A percentile compares a stretch with the other conserved stretches of the same genome.
phyloP scores from a whole-genome alignment of 2,113 vertebrate genomes.

The human (Homo sapiens) region GRCh38 chr2:168627001-168627500 shows the following conservation, averaged over 20 bases:
- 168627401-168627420: not conserved
- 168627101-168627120: not conserved
- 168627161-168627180: slow-evolving; percentile 7
- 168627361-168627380: slow-evolving; percentile 23
- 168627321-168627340: slow-evolving; percentile 32
- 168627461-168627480: not conserved
- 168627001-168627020: not conserved
- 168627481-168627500: not conserved
- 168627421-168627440: not conserved
- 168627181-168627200: not conserved
- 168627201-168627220: slow-evolving; percentile 38
- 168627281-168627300: not conserved
- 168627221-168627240: slow-evolving; percentile 2
- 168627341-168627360: not conserved
- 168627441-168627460: not conserved
- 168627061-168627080: not conserved
- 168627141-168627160: not conserved
- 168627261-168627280: slow-evolving; percentile 20
- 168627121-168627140: not conserved
- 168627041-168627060: not conserved
- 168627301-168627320: slow-evolving; percentile 45
- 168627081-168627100: slow-evolving; percentile 22
- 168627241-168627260: not conserved
- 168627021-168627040: not conserved
- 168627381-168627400: not conserved